phyloP scores from a whole-genome alignment of 2,113 vertebrate species.

The Trematomus loennbergii region DNA sequence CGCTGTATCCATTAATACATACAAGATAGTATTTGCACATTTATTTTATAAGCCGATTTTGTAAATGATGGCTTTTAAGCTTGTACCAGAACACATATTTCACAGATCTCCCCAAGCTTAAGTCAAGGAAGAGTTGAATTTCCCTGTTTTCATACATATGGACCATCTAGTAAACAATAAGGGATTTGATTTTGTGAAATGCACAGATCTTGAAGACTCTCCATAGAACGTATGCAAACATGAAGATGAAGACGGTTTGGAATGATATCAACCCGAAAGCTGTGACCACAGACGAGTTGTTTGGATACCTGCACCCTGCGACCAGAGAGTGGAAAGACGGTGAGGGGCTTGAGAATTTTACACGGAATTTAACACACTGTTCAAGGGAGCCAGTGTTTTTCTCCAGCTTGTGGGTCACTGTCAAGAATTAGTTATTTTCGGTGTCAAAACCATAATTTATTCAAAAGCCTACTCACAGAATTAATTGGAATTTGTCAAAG shows the following conservation, averaged over 20 bases:
- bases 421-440: conserved; percentile 33
- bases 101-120: no score
- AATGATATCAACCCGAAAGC: conserved; percentile 83
- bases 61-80: background rate
- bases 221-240: conserved; percentile 77
- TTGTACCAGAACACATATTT: no score
- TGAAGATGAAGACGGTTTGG: conserved; percentile 83
- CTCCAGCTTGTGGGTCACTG: conserved; percentile 14
- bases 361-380: conserved; percentile 1
- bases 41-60: background rate
- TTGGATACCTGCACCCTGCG: conserved; percentile 84
- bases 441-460: conserved; percentile 30
- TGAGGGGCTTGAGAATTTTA: conserved; percentile 52
- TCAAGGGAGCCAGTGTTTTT: conserved; percentile 20
- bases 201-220: conserved; percentile 83
- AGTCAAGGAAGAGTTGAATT: background rate
- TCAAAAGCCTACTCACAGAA: conserved; percentile 27
- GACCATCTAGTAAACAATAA: background rate
- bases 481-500: conserved; percentile 29
- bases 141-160: background rate
- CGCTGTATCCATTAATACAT: background rate
- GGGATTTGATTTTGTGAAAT: background rate
- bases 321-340: conserved; percentile 86
- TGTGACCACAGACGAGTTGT: conserved; percentile 82
- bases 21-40: background rate